phyloP scores from a whole-genome alignment of 2,888 invertebrate species.

The Dasysyrphus tricinctus region DNA sequence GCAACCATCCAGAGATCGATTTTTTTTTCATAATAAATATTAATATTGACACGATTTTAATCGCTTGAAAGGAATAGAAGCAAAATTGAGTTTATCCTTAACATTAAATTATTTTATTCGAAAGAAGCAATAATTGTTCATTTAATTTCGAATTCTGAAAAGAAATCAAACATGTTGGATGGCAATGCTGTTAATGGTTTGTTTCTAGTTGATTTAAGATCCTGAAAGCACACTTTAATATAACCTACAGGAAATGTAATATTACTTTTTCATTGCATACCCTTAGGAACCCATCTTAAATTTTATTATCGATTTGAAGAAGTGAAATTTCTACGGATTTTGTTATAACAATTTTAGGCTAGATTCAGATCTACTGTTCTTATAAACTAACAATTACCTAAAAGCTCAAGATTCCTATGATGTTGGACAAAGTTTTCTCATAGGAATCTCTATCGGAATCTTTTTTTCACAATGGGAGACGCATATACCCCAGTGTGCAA shows the following conservation, averaged over 20 bases:
- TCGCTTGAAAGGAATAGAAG: neutral
- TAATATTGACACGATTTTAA: slow-evolving; percentile 39
- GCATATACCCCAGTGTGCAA: no score
- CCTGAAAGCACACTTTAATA: neutral
- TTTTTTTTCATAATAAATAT: slow-evolving; percentile 35
- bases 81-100: neutral
- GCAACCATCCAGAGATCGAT: neutral
- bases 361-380: no score
- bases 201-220: neutral
- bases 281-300: neutral
- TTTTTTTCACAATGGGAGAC: no score
- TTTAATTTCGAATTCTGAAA: neutral
- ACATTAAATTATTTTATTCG: neutral
- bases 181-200: neutral
- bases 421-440: no score
- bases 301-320: no score
- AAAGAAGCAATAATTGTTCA: neutral
- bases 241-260: neutral
- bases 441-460: no score
- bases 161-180: neutral
- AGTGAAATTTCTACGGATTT: no score
- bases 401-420: no score
- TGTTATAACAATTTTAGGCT: no score
- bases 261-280: neutral
- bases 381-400: no score